A percentile compares a stretch with the other conserved stretches of the same genome.
These are phyloP conservation scores for Gymnobelideus leadbeateri DNA, from an alignment of 2,113 vertebrate species.

Conservation along the genomic window DNA sequence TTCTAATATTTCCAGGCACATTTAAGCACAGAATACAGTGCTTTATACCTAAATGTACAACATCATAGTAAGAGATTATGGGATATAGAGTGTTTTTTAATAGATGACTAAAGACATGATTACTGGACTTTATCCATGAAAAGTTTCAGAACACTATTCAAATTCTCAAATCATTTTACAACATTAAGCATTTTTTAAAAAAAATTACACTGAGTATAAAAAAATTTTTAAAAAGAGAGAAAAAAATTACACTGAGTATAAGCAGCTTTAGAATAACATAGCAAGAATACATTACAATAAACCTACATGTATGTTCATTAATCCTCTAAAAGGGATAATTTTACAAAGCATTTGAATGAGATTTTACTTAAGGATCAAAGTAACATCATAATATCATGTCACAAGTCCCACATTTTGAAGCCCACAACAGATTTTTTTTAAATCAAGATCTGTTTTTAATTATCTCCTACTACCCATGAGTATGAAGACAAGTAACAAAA, in stretches of 20 bases:
- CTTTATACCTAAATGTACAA: background rate
- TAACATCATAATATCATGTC: slow-evolving; percentile 37
- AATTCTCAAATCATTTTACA: slow-evolving; percentile 45
- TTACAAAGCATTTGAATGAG: slow-evolving; percentile 33
- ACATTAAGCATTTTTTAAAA: slow-evolving; percentile 41
- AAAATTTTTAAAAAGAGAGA: no score
- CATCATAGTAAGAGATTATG: slow-evolving; percentile 11
- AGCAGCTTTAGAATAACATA: slow-evolving; percentile 58
- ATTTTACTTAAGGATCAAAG: background rate
- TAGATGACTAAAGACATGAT: slow-evolving; percentile 1
- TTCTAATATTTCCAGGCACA: background rate
- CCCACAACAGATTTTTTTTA: slow-evolving; percentile 5
- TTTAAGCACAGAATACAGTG: background rate
- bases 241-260: slow-evolving; percentile 58
- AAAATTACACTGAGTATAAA: slow-evolving; percentile 58
- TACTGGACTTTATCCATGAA: background rate
- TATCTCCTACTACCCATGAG: background rate
- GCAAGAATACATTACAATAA: slow-evolving; percentile 29
- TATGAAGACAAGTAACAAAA: background rate
- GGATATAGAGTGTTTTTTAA: slow-evolving; percentile 23
- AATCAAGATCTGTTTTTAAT: background rate
- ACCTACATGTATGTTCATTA: slow-evolving; percentile 49
- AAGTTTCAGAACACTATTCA: slow-evolving; percentile 13
- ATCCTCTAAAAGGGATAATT: background rate
- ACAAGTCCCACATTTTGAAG: slow-evolving; percentile 33